Evolutionary conservation across 1,140 invertebrate genomes (phyloP), one percentile per base, ranked within the genome.

Genomic region (Papilio dardanus): DNA sequence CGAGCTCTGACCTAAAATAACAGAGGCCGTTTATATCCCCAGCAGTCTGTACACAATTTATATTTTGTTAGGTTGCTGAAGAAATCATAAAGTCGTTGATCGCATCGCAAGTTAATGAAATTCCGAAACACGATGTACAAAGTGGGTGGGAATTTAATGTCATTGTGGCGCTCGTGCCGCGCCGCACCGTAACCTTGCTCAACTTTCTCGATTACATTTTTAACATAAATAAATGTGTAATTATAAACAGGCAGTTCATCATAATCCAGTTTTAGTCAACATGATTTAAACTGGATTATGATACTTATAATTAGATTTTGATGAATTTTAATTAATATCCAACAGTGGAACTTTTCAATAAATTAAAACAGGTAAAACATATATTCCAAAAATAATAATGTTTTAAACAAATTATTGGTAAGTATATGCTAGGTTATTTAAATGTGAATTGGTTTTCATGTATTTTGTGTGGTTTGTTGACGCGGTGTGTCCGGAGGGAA

Each of bases 131-230:
- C 12, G 21, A 28, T 62, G 21, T 14, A 62, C 54, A 62, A 62
- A 62, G 54, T 62, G 54, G 30, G 54, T 10, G 54, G 54, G 54
- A 62, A 62, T 62, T 62, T 62, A 62, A 62, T 62, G 21, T 62
- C 12, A 28, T 30, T 30, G 10, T 62, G 5, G 54, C 10, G 54
- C 10, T 62, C 54, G 54, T 62, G 54, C 28, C 24, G 54, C 54
- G 46, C 46, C 46, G n/a, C n/a, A 50, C 54, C 14, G 54, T 28
- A 28, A 5, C 54, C 8, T 54, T 12, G 16, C 21, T 7, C 19
- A 54, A 54, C 8, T 16, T 54, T 19, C 16, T n/a, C 2, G 42
- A 4, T 16, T n/a, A 37, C 8, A 37, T 37, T 37, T 37, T 37
- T 37, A n/a, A n/a, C n/a, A n/a, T n/a, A n/a, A n/a, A n/a, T n/a